phyloP scores from a whole-genome alignment of 2,113 vertebrate species.

The Empidonax traillii region DNA sequence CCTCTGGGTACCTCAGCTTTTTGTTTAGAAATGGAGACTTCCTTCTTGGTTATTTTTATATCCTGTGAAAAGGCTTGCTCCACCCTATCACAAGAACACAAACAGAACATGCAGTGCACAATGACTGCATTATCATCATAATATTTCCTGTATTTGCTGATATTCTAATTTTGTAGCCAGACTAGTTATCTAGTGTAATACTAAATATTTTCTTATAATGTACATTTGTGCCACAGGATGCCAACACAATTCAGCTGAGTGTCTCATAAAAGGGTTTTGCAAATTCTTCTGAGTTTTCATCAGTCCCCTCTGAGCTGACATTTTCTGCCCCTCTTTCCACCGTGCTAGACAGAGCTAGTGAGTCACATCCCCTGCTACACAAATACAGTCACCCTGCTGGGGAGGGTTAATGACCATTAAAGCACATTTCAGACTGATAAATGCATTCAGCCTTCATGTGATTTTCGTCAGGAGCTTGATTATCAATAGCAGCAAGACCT shows the following conservation, averaged over 20 bases:
- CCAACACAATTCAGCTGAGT: neutral
- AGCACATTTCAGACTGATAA: neutral
- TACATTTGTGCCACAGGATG: neutral
- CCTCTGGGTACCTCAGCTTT: neutral
- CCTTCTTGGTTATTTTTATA: neutral
- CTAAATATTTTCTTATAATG: neutral
- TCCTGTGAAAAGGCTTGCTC: neutral
- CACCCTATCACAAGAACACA: neutral
- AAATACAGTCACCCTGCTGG: neutral
- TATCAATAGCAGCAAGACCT: neutral
- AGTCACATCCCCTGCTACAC: neutral
- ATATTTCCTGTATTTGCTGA: conserved; percentile 15
- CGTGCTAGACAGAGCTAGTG: neutral
- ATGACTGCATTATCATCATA: neutral
- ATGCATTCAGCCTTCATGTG: neutral
- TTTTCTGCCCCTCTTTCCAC: neutral
- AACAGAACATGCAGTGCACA: neutral
- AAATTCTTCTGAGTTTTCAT: conserved; percentile 18
- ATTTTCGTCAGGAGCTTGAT: neutral
- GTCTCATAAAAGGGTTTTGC: neutral
- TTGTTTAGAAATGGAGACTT: neutral
- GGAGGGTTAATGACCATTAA: neutral
- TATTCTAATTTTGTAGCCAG: neutral
- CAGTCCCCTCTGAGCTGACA: neutral
- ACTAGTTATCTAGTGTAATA: neutral